Evolutionary conservation across 2,888 invertebrate species (phyloP).

Genomic region (Catocala sponsa): DNA sequence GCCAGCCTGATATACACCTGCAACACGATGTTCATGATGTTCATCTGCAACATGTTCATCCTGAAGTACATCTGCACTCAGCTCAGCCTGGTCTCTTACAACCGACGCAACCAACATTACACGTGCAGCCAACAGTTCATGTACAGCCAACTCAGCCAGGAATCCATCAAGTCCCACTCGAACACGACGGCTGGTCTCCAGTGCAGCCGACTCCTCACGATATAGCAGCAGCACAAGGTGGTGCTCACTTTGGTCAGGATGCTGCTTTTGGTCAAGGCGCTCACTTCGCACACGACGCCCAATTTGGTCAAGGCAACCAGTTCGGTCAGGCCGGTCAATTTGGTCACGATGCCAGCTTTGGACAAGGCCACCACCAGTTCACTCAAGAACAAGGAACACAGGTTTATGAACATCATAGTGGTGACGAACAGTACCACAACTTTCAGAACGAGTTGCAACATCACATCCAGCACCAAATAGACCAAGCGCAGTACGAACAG

Average conservation of each 20-base stretch:
- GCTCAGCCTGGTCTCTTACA: conserved; percentile 36
- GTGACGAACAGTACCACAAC: conserved; percentile 70
- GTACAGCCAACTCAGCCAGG: conserved; percentile 57
- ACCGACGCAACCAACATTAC: conserved; percentile 42
- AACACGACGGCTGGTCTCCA: conserved; percentile 81
- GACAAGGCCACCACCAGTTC: conserved; percentile 65
- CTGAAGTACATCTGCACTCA: conserved; percentile 42
- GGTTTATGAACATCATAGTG: conserved; percentile 75
- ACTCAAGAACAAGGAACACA: conserved; percentile 78
- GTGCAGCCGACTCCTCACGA: conserved; percentile 71
- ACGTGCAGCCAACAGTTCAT: conserved; percentile 44
- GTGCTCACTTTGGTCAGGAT: conserved; percentile 56
- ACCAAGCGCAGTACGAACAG: conserved; percentile 71
- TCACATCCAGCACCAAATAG: conserved; percentile 78
- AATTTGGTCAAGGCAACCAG: conserved; percentile 19
- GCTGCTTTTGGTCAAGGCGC: conserved; percentile 28
- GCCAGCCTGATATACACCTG: conserved; percentile 46
- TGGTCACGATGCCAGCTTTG: conserved; percentile 30
- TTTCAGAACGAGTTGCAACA: conserved; percentile 76
- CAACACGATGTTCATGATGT: conserved; percentile 47
- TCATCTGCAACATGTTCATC: conserved; percentile 42
- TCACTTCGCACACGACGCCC: conserved; percentile 32
- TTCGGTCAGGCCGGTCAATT: conserved; percentile 26
- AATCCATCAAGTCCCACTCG: conserved; percentile 59
- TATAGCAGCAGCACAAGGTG: conserved; percentile 51